These are phyloP conservation scores for Acanthochromis polyacanthus DNA, from an alignment of 2,113 vertebrate genomes.

Conservation along the genomic window DNA sequence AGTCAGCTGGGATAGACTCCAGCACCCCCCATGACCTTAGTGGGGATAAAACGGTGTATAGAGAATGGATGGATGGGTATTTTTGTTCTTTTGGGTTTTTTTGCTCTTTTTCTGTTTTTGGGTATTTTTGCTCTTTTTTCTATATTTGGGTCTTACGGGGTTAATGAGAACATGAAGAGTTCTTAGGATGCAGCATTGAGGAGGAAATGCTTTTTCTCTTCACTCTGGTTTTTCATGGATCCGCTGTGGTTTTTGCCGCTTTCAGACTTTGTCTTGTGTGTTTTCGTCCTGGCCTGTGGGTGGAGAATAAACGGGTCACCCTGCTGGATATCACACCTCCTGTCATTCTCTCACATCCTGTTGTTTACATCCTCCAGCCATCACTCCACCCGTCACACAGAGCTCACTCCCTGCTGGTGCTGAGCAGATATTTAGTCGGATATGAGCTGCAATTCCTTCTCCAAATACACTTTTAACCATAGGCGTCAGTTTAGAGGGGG, in stretches of 20 bases:
- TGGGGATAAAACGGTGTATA: too few relatives aligned
- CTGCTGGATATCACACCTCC: conserved; percentile 39
- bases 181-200: rapidly evolving
- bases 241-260: conserved; percentile 10
- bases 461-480: too few relatives aligned
- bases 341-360: conserved; percentile 62
- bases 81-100: too few relatives aligned
- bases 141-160: too few relatives aligned
- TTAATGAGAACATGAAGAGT: too few relatives aligned
- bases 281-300: conserved; percentile 23
- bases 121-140: too few relatives aligned
- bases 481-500: too few relatives aligned
- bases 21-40: too few relatives aligned
- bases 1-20: too few relatives aligned
- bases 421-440: background rate
- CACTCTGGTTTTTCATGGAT: background rate
- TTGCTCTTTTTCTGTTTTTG: too few relatives aligned
- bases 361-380: conserved; percentile 49
- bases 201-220: conserved; percentile 15
- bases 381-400: background rate
- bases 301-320: conserved; percentile 38
- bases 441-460: too few relatives aligned
- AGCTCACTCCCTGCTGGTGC: background rate
- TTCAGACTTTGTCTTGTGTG: conserved; percentile 1
- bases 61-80: too few relatives aligned